phyloP scores from a whole-genome alignment of 2,113 vertebrate genomes.

The Jaculus jaculus region DNA sequence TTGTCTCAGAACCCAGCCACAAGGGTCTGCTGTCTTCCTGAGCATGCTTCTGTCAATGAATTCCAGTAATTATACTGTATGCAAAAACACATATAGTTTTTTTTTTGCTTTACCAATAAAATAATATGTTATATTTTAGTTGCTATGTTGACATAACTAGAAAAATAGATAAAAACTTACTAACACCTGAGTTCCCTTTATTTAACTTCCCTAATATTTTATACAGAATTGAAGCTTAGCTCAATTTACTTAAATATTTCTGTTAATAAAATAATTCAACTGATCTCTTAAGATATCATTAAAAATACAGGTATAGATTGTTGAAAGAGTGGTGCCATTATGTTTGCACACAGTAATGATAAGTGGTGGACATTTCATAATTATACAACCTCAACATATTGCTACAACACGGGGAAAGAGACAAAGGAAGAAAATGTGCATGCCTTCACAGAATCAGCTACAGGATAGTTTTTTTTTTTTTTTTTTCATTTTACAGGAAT shows the following conservation, averaged over 20 bases:
- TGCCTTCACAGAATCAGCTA: background rate
- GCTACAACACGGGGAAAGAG: background rate
- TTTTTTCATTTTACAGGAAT: accelerated
- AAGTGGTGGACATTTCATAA: background rate
- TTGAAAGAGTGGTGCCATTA: background rate
- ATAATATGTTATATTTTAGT: background rate
- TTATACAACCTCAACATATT: constrained; percentile 2
- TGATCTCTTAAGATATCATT: background rate
- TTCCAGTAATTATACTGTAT: no score
- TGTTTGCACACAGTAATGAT: background rate
- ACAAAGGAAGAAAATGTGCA: background rate
- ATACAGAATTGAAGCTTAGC: constrained; percentile 3
- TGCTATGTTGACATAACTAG: background rate
- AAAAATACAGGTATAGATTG: background rate
- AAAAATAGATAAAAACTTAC: background rate
- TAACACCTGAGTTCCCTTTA: background rate
- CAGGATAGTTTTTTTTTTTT: accelerated
- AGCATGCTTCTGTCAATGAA: no score
- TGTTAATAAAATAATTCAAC: background rate
- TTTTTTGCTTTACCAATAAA: background rate
- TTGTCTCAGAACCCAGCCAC: no score
- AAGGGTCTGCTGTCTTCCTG: no score
- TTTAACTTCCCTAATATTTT: background rate
- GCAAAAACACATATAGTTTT: no score
- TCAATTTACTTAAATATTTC: background rate